phyloP scores from a whole-genome alignment of 1,140 invertebrate species.

The Dendrolimus kikuchii region DNA sequence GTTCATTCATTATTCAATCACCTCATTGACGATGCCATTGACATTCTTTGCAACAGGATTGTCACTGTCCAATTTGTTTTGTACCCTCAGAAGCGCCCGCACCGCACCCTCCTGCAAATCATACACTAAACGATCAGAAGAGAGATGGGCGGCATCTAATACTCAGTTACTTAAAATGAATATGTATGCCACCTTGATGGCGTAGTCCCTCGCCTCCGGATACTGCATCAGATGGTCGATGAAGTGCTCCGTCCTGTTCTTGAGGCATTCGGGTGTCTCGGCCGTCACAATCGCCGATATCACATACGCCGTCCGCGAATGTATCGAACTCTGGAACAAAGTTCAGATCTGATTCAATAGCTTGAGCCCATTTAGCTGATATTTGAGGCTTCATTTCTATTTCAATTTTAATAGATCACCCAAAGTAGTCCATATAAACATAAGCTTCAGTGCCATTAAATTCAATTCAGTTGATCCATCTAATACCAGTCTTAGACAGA shows the following conservation, averaged over 20 bases:
- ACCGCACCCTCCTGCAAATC: slow-evolving; percentile 76
- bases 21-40: slow-evolving; percentile 48
- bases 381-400: no score
- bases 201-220: slow-evolving; percentile 80
- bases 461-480: no score
- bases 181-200: slow-evolving; percentile 80
- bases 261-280: slow-evolving; percentile 73
- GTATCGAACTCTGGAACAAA: slow-evolving; percentile 72
- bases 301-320: slow-evolving; percentile 79
- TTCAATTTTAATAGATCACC: no score
- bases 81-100: slow-evolving; percentile 73
- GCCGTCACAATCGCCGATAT: slow-evolving; percentile 76
- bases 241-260: slow-evolving; percentile 78
- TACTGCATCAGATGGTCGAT: slow-evolving; percentile 80
- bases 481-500: no score
- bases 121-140: slow-evolving; percentile 5
- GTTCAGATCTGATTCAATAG: no score
- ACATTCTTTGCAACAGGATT: slow-evolving; percentile 51
- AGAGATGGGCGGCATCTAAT: no score
- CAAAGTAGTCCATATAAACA: no score
- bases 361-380: no score
- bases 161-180: no score
- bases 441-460: no score
- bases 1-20: slow-evolving; percentile 12
- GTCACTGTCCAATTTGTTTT: slow-evolving; percentile 53